Base-by-base conservation (phyloP, 2,888 invertebrate genomes). In the Oxyteleia sp. region DNA sequence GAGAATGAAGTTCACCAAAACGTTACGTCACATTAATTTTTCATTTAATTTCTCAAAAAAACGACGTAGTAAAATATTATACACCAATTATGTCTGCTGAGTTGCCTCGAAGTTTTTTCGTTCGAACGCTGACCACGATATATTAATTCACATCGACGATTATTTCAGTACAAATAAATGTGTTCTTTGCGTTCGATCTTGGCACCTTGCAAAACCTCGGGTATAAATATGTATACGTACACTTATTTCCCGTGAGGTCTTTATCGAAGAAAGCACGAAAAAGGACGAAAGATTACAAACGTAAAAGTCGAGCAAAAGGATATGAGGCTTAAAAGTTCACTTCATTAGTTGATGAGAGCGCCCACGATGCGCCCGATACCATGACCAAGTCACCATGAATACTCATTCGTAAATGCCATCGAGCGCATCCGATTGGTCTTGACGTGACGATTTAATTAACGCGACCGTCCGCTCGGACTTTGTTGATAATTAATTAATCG, bases 401-500 rank as follows among this genome's bases (percentile, higher is more conserved):
- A 69, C 59, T 68, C 51, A 78, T 63, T 78, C 55, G 69, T 38
- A 69, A 78, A 78, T 78, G 63, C 82, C 81, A 79, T 84, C 86
- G 86, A 87, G 76, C 80, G 79, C 87, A 84, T 89, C 84, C 88
- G 84, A 89, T 89, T 87, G 87, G 84, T 85, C 85, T 75, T 85
- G 86, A 89, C 88, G 86, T 88, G 88, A 88, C 87, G 87, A 90
- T 90, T 90, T 90, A 90, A 90, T 90, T 89, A 90, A 84, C 82
- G 74, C 82, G 79, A 35, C 74, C 81, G 82, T 64, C 66, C 66
- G 59, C 68, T 47, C 76, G 57, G 61, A 26, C 18, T 68, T 61
- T 76, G 76, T 86, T 87, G 87, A 87, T 89, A 89, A 89, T 89
- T 88, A 89, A 89, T 89, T 88, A 89, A 75, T 79, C 85, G 86